Conservation (phyloP, 2,888 invertebrate species). For the Polydrusus pterygomalis region DNA sequence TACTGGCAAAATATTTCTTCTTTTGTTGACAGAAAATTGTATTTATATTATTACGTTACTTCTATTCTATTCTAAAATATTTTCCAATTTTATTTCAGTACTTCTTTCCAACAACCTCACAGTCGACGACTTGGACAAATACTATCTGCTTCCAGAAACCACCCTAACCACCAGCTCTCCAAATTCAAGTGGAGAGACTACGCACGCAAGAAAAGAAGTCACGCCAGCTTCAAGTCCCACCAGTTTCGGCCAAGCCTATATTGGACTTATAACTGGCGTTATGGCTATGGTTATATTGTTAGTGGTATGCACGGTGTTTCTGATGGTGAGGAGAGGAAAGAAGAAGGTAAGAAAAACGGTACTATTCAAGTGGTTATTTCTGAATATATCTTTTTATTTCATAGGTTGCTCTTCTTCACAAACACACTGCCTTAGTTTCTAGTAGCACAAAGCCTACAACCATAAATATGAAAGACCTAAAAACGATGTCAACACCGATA, state of each 20-base stretch:
- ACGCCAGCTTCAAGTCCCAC: constrained; percentile 77
- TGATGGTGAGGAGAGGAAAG: constrained; percentile 80
- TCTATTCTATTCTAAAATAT: not conserved
- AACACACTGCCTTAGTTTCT: constrained; percentile 77
- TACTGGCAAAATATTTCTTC: constrained; percentile 1
- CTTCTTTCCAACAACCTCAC: constrained; percentile 77
- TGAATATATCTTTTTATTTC: not conserved
- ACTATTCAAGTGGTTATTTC: too few relatives aligned
- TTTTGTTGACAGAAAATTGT: not conserved
- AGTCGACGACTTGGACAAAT: constrained; percentile 77
- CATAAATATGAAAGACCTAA: constrained; percentile 77
- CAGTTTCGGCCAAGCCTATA: constrained; percentile 75
- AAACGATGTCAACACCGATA: constrained; percentile 76
- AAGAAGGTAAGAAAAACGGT: constrained; percentile 69
- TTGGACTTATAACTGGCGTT: constrained; percentile 80
- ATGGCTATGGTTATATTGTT: constrained; percentile 80
- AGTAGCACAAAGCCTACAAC: constrained; percentile 75
- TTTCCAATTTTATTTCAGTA: constrained; percentile 68
- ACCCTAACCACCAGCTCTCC: constrained; percentile 67
- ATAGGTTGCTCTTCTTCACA: constrained; percentile 76
- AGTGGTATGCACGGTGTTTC: constrained; percentile 78
- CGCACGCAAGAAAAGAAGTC: constrained; percentile 74
- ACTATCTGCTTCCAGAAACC: constrained; percentile 75
- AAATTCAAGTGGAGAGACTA: constrained; percentile 71
- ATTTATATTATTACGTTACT: too few relatives aligned